Evolutionary conservation across 1,140 invertebrate species (phyloP).

Genomic region (Zaprionus nigranus): DNA sequence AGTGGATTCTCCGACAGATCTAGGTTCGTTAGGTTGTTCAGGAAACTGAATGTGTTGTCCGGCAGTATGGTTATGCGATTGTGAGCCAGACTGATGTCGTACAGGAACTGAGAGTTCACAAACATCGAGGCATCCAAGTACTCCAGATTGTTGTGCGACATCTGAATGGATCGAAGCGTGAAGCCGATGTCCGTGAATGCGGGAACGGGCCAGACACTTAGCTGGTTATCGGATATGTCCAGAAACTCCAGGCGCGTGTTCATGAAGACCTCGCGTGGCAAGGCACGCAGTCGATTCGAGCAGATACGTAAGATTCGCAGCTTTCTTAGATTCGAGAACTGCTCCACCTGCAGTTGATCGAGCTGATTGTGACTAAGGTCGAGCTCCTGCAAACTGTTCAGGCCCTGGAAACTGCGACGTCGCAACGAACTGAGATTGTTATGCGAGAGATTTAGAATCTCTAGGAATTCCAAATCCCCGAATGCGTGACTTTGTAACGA

Average conservation of each 20-base stretch:
- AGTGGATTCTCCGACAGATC: constrained; percentile 93
- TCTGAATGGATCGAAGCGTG: constrained; percentile 90
- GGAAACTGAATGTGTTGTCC: constrained; percentile 94
- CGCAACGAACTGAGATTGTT: constrained; percentile 90
- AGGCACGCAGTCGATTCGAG: constrained; percentile 90
- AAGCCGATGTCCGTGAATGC: constrained; percentile 90
- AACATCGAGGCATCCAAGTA: constrained; percentile 95
- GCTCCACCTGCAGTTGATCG: constrained; percentile 90
- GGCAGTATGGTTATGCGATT: constrained; percentile 94
- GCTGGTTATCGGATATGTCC: constrained; percentile 91
- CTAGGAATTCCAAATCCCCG: constrained; percentile 88
- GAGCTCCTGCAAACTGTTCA: constrained; percentile 90
- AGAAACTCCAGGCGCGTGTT: constrained; percentile 92
- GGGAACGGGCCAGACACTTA: constrained; percentile 89
- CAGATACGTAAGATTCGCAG: constrained; percentile 91
- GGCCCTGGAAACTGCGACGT: constrained; percentile 90
- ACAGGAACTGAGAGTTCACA: constrained; percentile 91
- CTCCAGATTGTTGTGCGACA: constrained; percentile 93
- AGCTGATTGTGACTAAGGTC: constrained; percentile 92
- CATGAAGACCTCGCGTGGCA: constrained; percentile 92
- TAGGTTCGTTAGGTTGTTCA: constrained; percentile 90
- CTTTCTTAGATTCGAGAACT: constrained; percentile 91
- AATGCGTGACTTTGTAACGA: constrained; percentile 90
- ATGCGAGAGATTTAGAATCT: constrained; percentile 90
- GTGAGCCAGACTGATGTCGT: constrained; percentile 90